Evolutionary conservation across 2,113 vertebrate genomes (phyloP).

Genomic region (Aviceda subcristata): DNA sequence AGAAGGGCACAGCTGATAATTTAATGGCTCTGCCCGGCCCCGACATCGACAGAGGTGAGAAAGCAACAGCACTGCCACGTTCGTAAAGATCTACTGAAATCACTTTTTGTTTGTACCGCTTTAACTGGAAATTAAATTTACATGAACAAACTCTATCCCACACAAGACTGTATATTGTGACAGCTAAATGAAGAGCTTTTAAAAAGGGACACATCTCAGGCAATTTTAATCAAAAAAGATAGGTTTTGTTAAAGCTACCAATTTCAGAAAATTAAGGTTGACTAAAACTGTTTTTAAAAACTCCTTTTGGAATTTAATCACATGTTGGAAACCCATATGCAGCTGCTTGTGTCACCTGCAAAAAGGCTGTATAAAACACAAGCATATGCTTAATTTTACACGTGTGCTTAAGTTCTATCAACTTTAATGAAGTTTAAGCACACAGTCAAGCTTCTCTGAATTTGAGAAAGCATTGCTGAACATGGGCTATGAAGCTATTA

Average conservation of each 20-base stretch:
- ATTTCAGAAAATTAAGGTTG: slow-evolving; percentile 67
- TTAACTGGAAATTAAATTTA: slow-evolving; percentile 54
- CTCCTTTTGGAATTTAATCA: slow-evolving; percentile 59
- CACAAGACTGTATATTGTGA: slow-evolving; percentile 57
- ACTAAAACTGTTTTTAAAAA: slow-evolving; percentile 58
- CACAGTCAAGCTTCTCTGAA: neutral
- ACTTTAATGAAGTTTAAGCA: slow-evolving; percentile 31
- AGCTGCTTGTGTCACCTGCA: slow-evolving; percentile 59
- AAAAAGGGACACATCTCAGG: slow-evolving; percentile 39
- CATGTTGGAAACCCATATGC: slow-evolving; percentile 37
- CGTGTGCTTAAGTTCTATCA: slow-evolving; percentile 20
- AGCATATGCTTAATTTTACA: slow-evolving; percentile 51
- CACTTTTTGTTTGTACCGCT: slow-evolving; percentile 23
- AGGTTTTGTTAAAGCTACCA: slow-evolving; percentile 64
- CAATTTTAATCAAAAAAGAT: slow-evolving; percentile 67
- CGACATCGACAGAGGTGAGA: neutral
- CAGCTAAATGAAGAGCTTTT: slow-evolving; percentile 61
- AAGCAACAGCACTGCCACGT: neutral
- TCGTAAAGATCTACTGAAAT: neutral
- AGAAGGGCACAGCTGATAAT: neutral
- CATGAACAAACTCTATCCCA: slow-evolving; percentile 51
- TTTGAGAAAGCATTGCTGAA: neutral
- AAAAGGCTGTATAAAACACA: slow-evolving; percentile 7
- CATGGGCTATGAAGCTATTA: neutral
- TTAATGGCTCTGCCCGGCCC: neutral